Conservation (phyloP, 2,797 vertebrate genomes). For the Anniella stebbinsi region DNA sequence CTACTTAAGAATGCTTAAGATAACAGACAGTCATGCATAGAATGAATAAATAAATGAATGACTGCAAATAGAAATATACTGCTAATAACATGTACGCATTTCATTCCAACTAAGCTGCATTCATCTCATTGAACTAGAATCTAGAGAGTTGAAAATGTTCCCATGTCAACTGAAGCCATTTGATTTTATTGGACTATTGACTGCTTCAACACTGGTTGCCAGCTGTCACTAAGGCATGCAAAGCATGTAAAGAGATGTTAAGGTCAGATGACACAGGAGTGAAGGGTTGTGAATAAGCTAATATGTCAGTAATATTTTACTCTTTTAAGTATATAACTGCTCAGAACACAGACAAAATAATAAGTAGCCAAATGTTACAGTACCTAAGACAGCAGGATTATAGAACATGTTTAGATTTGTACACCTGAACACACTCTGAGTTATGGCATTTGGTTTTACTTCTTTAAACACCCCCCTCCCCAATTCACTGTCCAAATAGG, state of each 20-base stretch:
- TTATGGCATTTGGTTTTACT: not conserved
- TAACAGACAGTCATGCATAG: not conserved
- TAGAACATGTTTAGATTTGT: not conserved
- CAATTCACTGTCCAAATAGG: not conserved
- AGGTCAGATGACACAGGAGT: not conserved
- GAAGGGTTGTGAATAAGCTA: not conserved
- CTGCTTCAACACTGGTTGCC: not conserved
- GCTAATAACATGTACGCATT: not conserved
- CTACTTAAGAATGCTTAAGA: not conserved
- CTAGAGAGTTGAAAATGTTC: not conserved
- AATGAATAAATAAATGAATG: no score
- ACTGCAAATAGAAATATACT: not conserved
- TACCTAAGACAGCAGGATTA: not conserved
- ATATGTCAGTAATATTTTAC: not conserved
- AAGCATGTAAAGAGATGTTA: not conserved
- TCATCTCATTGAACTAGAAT: conserved; percentile 17
- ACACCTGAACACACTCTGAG: not conserved
- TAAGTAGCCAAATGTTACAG: not conserved
- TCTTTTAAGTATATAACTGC: not conserved
- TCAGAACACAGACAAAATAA: not conserved
- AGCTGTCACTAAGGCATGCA: conserved; percentile 12
- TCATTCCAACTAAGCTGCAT: not conserved
- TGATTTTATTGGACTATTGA: conserved; percentile 9
- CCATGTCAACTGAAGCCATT: conserved; percentile 12
- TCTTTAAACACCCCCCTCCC: not conserved